A percentile compares a stretch with the other conserved stretches of the same genome.
Conservation (phyloP, 2,797 vertebrate species). For the Propithecus deckenii region DNA sequence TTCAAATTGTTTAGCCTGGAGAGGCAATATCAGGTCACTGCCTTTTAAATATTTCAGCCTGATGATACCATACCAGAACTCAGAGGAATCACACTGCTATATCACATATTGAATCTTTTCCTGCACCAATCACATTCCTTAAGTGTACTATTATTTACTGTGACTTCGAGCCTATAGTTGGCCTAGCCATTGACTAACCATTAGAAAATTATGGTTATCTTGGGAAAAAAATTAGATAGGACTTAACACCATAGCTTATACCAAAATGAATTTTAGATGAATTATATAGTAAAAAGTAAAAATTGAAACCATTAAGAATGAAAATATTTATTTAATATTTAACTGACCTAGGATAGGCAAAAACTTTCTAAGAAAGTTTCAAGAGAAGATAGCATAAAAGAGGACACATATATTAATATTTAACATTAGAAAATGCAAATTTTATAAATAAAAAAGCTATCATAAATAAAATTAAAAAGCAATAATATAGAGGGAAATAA, state of each 20-base stretch:
- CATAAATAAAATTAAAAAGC: not conserved
- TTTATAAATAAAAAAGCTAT: not conserved
- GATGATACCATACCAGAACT: not conserved
- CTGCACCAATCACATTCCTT: not conserved
- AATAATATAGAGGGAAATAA: not conserved
- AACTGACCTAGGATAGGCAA: not conserved
- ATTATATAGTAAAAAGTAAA: not conserved
- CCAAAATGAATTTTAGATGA: not conserved
- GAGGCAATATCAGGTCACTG: not conserved
- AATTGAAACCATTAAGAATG: not conserved
- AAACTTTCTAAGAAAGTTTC: not conserved
- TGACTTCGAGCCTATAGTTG: not conserved
- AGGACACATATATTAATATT: not conserved
- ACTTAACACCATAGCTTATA: not conserved
- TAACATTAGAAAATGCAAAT: not conserved
- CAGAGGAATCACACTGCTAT: not conserved
- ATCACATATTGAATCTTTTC: not conserved
- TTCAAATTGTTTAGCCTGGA: conserved; percentile 3
- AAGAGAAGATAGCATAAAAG: not conserved
- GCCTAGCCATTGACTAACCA: not conserved
- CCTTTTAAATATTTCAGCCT: not conserved
- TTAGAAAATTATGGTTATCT: not conserved
- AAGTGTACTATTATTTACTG: not conserved
- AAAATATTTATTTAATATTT: not conserved
- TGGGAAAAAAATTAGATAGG: not conserved